phyloP scores from a whole-genome alignment of 37 sponge, comb jelly and placozoan genomes.

The Petrosia ficiformis region DNA sequence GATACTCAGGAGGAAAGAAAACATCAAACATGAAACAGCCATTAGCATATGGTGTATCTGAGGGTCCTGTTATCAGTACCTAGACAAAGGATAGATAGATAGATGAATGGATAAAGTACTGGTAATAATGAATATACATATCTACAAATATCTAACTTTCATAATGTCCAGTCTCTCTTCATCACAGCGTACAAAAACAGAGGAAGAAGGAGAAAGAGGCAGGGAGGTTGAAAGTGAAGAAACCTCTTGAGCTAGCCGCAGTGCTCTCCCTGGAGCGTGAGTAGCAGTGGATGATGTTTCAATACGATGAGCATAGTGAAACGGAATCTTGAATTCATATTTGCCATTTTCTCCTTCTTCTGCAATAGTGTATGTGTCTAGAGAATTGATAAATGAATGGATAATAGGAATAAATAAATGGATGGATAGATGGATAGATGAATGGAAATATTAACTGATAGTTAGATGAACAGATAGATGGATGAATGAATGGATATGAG shows the following conservation, averaged over 20 bases:
- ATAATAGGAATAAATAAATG: background rate
- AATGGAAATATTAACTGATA: too few species aligned
- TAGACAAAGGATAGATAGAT: constrained; percentile 3
- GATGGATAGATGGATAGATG: too few species aligned
- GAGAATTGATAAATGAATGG: background rate
- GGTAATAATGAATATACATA: background rate
- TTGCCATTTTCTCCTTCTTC: constrained; percentile 53
- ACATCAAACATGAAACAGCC: constrained; percentile 93
- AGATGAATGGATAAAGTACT: background rate
- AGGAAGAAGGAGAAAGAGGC: constrained; percentile 78
- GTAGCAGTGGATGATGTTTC: background rate
- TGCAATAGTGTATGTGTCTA: constrained; percentile 51
- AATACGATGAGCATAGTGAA: constrained; percentile 53
- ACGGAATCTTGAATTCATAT: constrained; percentile 9
- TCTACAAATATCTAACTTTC: constrained; percentile 57
- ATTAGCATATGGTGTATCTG: constrained; percentile 90
- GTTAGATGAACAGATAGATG: too few species aligned
- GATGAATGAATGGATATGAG: too few species aligned
- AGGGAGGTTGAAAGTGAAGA: constrained; percentile 82
- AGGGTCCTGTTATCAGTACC: constrained; percentile 89
- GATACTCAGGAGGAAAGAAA: constrained; percentile 83
- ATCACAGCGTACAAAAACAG: constrained; percentile 87
- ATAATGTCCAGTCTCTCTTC: constrained; percentile 87
- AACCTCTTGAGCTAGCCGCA: constrained; percentile 87
- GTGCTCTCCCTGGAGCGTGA: constrained; percentile 39